phyloP scores from a whole-genome alignment of 2,888 invertebrate species.

The Acanthosoma haemorrhoidale region DNA sequence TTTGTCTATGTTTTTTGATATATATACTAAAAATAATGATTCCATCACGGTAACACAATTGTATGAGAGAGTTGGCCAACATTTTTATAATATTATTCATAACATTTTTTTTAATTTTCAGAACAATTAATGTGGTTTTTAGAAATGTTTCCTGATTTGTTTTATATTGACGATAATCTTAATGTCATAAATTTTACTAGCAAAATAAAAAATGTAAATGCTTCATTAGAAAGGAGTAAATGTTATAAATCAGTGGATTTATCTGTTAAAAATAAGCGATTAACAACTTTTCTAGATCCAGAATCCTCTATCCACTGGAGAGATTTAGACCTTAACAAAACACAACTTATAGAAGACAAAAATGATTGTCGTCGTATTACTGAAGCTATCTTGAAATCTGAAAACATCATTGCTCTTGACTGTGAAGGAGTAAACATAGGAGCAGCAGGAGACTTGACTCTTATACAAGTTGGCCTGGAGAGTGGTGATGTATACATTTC shows the following conservation, averaged over 20 bases:
- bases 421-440: conserved; percentile 11
- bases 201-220: background rate
- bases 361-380: background rate
- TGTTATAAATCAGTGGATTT: background rate
- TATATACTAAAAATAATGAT: background rate
- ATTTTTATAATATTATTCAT: background rate
- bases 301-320: background rate
- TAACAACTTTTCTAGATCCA: background rate
- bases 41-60: background rate
- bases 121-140: background rate
- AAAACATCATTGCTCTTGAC: background rate
- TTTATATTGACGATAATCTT: background rate
- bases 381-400: background rate
- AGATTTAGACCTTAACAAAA: background rate
- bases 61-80: background rate
- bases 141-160: background rate
- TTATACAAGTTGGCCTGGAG: background rate
- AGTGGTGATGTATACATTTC: background rate
- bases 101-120: background rate
- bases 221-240: background rate
- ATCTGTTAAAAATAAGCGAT: background rate
- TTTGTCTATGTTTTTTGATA: background rate
- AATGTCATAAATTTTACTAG: background rate
- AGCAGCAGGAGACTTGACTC: background rate
- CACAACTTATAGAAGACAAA: background rate